Base-by-base conservation (phyloP, 2,888 invertebrate species). In the Bedellia somnulentella region DNA sequence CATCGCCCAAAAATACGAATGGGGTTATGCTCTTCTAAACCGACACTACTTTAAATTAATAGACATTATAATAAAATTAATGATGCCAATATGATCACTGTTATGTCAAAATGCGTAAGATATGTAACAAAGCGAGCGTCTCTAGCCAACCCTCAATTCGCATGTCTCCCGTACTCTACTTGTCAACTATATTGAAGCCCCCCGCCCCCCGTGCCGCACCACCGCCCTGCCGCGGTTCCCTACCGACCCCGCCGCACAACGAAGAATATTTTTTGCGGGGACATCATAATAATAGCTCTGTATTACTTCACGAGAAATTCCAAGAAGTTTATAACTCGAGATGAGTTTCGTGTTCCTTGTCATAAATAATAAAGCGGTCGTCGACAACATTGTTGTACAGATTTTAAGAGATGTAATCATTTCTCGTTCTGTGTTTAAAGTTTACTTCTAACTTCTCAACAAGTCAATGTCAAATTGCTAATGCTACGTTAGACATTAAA, bases 261-360 rank as follows among this genome's bases (percentile, higher is more conserved):
- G 55, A n/a, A n/a, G 61, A 66, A 64, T 63, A 67, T 73, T 75
- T 73, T 73, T 75, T 70, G 71, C 56, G 70, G 71, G 70, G 70
- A 71, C 73, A 70, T 71, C 68, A 71, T 75, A 71, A 75, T 73
- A 73, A 75, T 75, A 70, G 71, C 71, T 68, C 70, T 71, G 70
- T 70, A 71, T 73, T 75, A 75, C 73, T 75, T 68, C 71, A 73
- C 67, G 68, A 71, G 67, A 71, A 75, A 73, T 75, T 73, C 73
- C 73, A 71, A 71, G 73, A 75, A 75, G 71, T 75, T 75, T 75
- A 75, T 75, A 75, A 75, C 73, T 75, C 73, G 73, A 71, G 73
- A 75, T 75, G 73, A 75, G 73, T 73, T 75, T 68, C 70, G 71
- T 73, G 73, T 73, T 75, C 71, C 71, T 70, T 71, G 70, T 71